Evolutionary conservation across 2,888 invertebrate species (phyloP).

Genomic region (Hetaerina titia): DNA sequence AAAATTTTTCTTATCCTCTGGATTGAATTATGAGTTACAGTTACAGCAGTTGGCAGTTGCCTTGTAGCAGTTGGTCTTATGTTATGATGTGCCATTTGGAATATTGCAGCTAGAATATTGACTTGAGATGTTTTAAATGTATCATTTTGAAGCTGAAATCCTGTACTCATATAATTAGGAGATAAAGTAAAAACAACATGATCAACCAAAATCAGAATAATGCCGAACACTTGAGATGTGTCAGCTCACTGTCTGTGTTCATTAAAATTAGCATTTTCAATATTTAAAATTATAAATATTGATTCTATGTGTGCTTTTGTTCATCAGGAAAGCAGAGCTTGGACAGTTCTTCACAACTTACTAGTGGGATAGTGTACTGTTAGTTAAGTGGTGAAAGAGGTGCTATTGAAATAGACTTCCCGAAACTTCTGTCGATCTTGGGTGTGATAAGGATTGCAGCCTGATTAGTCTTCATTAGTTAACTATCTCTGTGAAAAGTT

Average conservation of each 20-base stretch:
- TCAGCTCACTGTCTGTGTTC: no score
- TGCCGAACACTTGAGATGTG: no score
- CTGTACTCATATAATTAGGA: neutral
- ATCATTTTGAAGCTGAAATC: neutral
- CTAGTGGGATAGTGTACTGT: slow-evolving; percentile 50
- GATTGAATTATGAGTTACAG: neutral
- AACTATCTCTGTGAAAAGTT: slow-evolving; percentile 26
- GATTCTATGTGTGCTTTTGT: neutral
- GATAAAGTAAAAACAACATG: neutral
- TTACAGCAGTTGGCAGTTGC: no score
- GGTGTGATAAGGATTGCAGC: slow-evolving; percentile 49
- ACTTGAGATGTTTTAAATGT: neutral
- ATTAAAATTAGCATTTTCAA: neutral
- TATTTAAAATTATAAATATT: neutral
- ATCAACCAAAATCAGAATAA: no score
- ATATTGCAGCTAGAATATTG: no score
- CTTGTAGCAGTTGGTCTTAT: neutral
- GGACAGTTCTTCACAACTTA: slow-evolving; percentile 60
- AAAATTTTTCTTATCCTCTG: no score
- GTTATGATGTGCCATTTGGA: no score
- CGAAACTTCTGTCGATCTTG: slow-evolving; percentile 36
- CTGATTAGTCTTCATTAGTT: slow-evolving; percentile 28
- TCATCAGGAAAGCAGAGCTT: slow-evolving; percentile 55
- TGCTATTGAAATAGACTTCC: slow-evolving; percentile 62
- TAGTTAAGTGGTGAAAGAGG: slow-evolving; percentile 58